These are phyloP conservation scores for Onthophagus taurus DNA, from an alignment of 1,140 invertebrate genomes.

Conservation along the genomic window DNA sequence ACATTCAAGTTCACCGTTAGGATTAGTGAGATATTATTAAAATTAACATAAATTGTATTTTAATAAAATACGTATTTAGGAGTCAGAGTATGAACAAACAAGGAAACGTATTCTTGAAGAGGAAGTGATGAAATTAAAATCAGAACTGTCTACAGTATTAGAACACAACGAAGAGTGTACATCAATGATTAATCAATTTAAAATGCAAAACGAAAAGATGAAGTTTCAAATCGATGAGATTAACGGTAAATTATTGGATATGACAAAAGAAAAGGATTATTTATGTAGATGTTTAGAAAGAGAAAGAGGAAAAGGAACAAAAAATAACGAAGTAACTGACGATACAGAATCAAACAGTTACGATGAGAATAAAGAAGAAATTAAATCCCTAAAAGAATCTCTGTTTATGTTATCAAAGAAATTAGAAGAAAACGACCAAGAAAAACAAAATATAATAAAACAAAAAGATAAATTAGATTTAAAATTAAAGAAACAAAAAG, in stretches of 20 bases:
- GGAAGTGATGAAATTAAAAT: conserved; percentile 1
- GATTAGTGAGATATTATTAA: no score
- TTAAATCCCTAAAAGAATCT: conserved; percentile 4
- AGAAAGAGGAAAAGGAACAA: conserved; percentile 8
- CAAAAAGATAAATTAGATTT: conserved; percentile 5
- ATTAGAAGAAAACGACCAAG: conserved; percentile 5
- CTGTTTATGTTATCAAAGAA: not conserved
- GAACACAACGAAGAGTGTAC: no score
- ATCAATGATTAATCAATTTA: conserved; percentile 5
- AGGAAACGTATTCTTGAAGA: not conserved
- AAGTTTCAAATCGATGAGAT: conserved; percentile 3
- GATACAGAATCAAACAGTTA: not conserved
- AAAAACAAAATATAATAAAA: conserved; percentile 6
- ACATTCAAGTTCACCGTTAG: no score
- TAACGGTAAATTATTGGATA: not conserved
- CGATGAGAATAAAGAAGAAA: conserved; percentile 4
- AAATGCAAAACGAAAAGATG: conserved; percentile 11
- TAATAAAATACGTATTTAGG: no score
- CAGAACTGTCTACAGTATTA: conserved; percentile 4
- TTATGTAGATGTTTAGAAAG: conserved; percentile 8
- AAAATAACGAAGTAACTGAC: conserved; percentile 6
- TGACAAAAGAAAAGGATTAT: conserved; percentile 10
- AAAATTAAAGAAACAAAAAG: conserved; percentile 10
- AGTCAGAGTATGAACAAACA: conserved; percentile 2
- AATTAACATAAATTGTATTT: no score